These are phyloP conservation scores for Lasioglossum oenotherae DNA, from an alignment of 2,888 invertebrate genomes.

Conservation along the genomic window DNA sequence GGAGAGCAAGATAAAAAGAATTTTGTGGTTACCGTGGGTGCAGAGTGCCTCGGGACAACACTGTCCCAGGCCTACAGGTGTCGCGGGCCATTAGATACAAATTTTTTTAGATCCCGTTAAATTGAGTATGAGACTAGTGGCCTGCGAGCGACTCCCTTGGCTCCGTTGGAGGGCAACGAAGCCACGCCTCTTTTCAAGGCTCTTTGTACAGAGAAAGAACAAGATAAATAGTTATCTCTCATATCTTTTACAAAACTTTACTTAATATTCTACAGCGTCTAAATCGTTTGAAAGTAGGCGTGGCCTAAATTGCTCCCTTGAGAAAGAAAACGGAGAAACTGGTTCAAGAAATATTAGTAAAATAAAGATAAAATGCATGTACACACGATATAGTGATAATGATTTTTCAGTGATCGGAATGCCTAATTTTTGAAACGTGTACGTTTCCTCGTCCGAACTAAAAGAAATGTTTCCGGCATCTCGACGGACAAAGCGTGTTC, in stretches of 20 bases:
- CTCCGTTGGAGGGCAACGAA: background rate
- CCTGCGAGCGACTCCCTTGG: background rate
- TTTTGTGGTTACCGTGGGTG: background rate
- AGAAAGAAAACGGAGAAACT: background rate
- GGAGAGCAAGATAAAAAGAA: background rate
- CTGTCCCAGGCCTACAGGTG: no score
- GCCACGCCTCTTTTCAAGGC: background rate
- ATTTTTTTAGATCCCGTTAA: background rate
- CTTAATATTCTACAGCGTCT: background rate
- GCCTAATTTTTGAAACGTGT: constrained; percentile 26
- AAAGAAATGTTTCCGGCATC: constrained; percentile 23
- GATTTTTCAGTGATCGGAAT: background rate
- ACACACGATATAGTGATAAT: background rate
- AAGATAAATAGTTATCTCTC: background rate
- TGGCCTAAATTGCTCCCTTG: background rate
- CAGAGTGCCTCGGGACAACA: background rate
- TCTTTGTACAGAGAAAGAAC: background rate
- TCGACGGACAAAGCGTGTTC: background rate
- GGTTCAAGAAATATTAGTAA: background rate
- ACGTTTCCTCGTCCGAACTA: constrained; percentile 24
- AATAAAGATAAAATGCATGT: background rate
- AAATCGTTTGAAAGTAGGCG: background rate
- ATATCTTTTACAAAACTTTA: background rate
- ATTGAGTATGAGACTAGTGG: background rate
- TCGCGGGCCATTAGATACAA: background rate